Conservation (phyloP, 2,888 invertebrate species). For the Noctuana brunneofusca region DNA sequence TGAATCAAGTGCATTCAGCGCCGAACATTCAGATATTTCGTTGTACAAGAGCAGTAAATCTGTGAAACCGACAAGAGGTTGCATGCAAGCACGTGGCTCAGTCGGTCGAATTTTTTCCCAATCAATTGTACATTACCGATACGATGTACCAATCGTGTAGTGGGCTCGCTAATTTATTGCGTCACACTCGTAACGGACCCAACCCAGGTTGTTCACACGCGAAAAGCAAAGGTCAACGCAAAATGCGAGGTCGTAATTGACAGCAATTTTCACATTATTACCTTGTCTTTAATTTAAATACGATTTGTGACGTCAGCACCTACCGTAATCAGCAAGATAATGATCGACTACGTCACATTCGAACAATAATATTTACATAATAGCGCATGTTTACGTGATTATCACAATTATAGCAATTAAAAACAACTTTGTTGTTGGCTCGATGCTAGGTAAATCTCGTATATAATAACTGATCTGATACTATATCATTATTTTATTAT, state of each 20-base stretch:
- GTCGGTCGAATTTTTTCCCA: constrained; percentile 30
- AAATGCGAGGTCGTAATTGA: constrained; percentile 52
- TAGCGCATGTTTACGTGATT: neutral
- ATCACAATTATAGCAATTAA: constrained; percentile 14
- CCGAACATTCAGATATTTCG: constrained; percentile 30
- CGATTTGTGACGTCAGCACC: constrained; percentile 55
- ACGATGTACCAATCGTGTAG: constrained; percentile 37
- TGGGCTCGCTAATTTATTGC: constrained; percentile 44
- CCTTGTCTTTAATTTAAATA: constrained; percentile 55
- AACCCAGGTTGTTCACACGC: constrained; percentile 59
- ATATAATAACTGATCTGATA: neutral
- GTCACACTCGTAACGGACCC: constrained; percentile 48
- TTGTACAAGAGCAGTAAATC: constrained; percentile 27
- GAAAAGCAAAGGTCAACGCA: constrained; percentile 61
- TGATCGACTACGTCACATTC: constrained; percentile 36
- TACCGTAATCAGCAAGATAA: constrained; percentile 51
- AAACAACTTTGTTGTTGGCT: too few species aligned
- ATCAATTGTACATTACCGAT: constrained; percentile 32
- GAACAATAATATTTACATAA: constrained; percentile 20
- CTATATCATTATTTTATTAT: neutral
- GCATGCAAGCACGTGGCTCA: constrained; percentile 21
- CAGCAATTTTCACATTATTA: constrained; percentile 47
- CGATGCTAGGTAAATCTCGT: too few species aligned
- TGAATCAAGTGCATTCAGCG: constrained; percentile 21
- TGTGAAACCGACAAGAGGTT: constrained; percentile 16